Percentiles rank a stretch among this genome's conserved stretches.
Conservation (phyloP, 2,113 vertebrate species). For the Sterrhoptilus dennistouni region DNA sequence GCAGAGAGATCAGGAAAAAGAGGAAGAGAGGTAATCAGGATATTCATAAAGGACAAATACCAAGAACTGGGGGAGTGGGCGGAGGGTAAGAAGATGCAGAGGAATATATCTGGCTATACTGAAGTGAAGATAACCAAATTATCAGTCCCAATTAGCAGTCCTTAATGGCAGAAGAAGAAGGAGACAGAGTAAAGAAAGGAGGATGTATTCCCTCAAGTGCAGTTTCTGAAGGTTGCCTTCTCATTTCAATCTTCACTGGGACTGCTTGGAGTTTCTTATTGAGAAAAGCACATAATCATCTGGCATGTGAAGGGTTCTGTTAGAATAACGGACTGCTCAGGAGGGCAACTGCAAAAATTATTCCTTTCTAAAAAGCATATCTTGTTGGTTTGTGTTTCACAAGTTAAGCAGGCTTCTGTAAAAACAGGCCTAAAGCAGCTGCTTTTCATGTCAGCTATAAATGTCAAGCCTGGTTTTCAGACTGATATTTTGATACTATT, state of each 20-base stretch:
- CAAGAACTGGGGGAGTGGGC: background rate
- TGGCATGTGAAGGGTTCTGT: background rate
- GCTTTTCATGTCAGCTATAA: background rate
- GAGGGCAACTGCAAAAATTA: background rate
- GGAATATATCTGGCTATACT: background rate
- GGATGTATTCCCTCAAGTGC: background rate
- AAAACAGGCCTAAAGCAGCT: background rate
- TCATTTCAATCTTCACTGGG: background rate
- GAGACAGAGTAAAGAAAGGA: background rate
- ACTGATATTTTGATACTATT: background rate
- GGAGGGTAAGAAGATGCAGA: background rate
- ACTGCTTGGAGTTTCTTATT: background rate
- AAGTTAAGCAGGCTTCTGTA: background rate
- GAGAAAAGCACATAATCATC: background rate
- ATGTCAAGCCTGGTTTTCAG: background rate
- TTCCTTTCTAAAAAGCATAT: background rate
- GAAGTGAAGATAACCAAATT: background rate
- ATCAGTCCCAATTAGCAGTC: background rate
- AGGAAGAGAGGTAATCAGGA: background rate
- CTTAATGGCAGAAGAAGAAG: background rate
- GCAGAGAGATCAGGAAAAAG: background rate
- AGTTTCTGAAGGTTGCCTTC: background rate
- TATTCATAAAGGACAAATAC: background rate
- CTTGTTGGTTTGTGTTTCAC: background rate
- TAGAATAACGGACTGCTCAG: background rate